Conservation (phyloP, 2,888 invertebrate genomes). For the Epistrophe grossulariae region DNA sequence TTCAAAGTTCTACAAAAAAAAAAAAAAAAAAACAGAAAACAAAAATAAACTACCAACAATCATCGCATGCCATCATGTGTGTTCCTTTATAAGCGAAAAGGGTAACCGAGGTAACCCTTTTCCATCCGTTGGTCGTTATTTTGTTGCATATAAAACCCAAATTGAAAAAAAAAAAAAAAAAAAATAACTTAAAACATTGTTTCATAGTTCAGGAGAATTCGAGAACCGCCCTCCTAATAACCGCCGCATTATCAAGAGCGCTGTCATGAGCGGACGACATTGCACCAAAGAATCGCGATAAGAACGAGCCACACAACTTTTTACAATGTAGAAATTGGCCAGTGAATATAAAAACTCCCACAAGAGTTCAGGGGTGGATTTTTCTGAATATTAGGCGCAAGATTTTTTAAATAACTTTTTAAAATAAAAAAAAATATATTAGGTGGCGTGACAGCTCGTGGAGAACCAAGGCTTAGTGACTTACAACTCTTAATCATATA, state of each 20-base stretch:
- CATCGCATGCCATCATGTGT: slow-evolving; percentile 69
- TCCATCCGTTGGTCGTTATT: slow-evolving; percentile 10
- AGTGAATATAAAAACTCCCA: slow-evolving; percentile 33
- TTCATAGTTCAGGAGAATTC: slow-evolving; percentile 53
- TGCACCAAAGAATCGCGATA: slow-evolving; percentile 72
- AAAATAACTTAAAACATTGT: slow-evolving; percentile 26
- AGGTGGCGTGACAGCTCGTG: too few relatives aligned
- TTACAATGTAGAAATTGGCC: slow-evolving; percentile 28
- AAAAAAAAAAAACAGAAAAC: slow-evolving; percentile 27
- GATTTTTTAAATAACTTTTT: too few relatives aligned
- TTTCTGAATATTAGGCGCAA: too few relatives aligned
- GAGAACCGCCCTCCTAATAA: slow-evolving; percentile 75
- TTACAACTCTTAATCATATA: too few relatives aligned
- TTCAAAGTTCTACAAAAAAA: slow-evolving; percentile 17
- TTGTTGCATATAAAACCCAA: slow-evolving; percentile 37
- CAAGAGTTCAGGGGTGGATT: neutral
- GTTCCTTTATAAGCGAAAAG: slow-evolving; percentile 28
- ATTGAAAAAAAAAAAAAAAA: slow-evolving; percentile 34
- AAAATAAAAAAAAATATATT: too few relatives aligned
- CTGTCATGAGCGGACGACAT: slow-evolving; percentile 73
- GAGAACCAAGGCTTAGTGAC: too few relatives aligned
- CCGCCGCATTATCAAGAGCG: slow-evolving; percentile 67
- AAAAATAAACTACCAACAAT: slow-evolving; percentile 46
- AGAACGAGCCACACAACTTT: slow-evolving; percentile 27
- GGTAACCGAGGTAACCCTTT: slow-evolving; percentile 70